Percentiles rank a stretch among this genome's conserved stretches.
These are phyloP conservation scores for Apotomis turbidana DNA, from an alignment of 2,888 invertebrate genomes.

Conservation along the genomic window DNA sequence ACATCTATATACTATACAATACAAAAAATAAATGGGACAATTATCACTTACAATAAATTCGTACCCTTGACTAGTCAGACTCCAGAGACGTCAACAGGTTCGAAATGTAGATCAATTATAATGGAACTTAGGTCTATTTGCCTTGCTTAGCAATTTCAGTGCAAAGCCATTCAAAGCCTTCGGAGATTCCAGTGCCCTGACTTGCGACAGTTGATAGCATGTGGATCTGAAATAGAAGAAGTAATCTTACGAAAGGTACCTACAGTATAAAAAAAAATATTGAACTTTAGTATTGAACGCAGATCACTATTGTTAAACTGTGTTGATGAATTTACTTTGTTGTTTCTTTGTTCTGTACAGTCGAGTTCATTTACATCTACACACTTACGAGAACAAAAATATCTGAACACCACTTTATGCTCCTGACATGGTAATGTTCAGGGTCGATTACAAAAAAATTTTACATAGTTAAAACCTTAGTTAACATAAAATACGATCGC, in stretches of 20 bases:
- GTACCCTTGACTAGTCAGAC: too few species aligned
- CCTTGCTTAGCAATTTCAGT: conserved; percentile 9
- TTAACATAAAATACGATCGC: too few species aligned
- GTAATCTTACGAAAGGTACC: not conserved
- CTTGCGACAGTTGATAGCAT: conserved; percentile 23
- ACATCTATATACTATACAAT: not conserved
- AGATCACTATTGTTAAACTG: too few species aligned
- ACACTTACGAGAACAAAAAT: too few species aligned
- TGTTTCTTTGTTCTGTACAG: not conserved
- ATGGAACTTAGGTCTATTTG: not conserved
- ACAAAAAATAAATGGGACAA: conserved; percentile 5
- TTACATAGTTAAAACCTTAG: too few species aligned
- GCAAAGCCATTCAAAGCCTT: conserved; percentile 33
- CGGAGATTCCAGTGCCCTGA: conserved; percentile 22
- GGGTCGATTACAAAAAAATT: too few species aligned
- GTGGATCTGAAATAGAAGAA: conserved; percentile 27
- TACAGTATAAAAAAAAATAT: not conserved
- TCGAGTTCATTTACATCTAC: too few species aligned
- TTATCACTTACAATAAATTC: not conserved
- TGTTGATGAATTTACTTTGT: too few species aligned
- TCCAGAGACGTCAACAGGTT: too few species aligned
- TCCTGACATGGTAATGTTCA: too few species aligned
- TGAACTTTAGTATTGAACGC: not conserved
- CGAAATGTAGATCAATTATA: conserved; percentile 1
- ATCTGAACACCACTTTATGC: too few species aligned